Base-by-base conservation (phyloP, 1,140 invertebrate genomes). In the Spodoptera litura region DNA sequence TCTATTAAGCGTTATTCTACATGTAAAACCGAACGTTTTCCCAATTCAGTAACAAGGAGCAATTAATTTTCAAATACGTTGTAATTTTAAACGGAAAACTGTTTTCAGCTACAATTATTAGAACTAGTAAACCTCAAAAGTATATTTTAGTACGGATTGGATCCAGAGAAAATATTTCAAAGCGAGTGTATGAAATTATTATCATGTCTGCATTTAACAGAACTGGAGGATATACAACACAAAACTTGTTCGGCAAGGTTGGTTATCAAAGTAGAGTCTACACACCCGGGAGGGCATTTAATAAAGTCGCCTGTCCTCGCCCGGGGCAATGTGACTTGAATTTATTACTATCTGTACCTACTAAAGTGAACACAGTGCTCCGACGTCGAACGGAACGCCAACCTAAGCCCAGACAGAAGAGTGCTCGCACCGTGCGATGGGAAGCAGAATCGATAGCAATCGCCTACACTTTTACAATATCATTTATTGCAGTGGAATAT, bases 391-490 rank as follows among this genome's bases (percentile, higher is more conserved):
- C n/a, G 1, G 1, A 35, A 10, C 15, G 31, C 68, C 52, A 71
- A 55, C 9, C 51, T 96, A 97, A 97, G 96, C 96, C 97, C 96
- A 97, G 96, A 80, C 80, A 96, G 96, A 97, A 97, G 96, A 97
- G 96, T 96, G 96, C 96, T 97, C 96, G 96, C 96, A 97, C 96
- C 96, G 97, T 97, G 96, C 95, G 96, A 97, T 96, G 97, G 96
- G 96, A 96, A 97, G 96, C 95, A 95, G 96, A 96, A 97, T 97
- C 96, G 96, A 97, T 97, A 95, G 96, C 96, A 96, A 74, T 78
- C 88, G 86, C 88, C 88, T 89, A 86, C 88, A 88, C 20, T 10
- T 53, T 68, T 68, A 52, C 52, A 9, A 38, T 15, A 3, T 2
- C 13, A 44, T 13, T 15, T 5, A 15, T 27, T 62, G 38, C 38